Evolutionary conservation across 2,888 invertebrate species (phyloP), one percentile per base, ranked within the genome.

Genomic region (Cerastoderma edule): DNA sequence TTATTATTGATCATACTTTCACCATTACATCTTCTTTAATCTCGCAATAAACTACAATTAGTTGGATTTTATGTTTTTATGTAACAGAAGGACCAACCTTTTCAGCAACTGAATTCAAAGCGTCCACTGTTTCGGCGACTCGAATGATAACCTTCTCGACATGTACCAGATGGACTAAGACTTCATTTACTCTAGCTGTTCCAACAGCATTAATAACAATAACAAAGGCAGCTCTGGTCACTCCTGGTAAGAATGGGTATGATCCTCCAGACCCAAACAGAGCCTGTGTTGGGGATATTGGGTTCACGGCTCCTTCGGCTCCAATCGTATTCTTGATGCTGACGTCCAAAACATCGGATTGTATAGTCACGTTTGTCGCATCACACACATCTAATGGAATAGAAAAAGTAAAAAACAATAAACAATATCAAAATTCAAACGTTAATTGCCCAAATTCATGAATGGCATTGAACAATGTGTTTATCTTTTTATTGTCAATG

Each of bases 331-430:
- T 67, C 28, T 35, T 56, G 28, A 67, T 33, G 39, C 44, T 56
- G 32, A 54, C 67, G 10, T 39, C 54, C 16, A 67, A 22, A 4
- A 39, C 39, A 53, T 67, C 67, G n/a, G 67, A 33, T 1, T 67
- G 35, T 1, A 67, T 53, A 2, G 54, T 56, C 16, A 67, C 30
- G 13, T 67, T 56, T 22, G 39, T 67, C 22, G 28, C 54, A 2
- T 32, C 67, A 67, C 67, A 67, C 16, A 67, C 19, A 54, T 39
- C 67, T 67, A 53, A 53, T n/a, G 22, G 22, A 19, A 53, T 8
- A 8, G 10, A 8, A 8, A 16, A 19, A 53, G 22, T 22, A 53
- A 44, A 44, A 13, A n/a, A n/a, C n/a, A n/a, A n/a, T n/a, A n/a
- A n/a, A n/a, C n/a, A n/a, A n/a, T n/a, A n/a, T n/a, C n/a, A n/a